A percentile compares a stretch with the other conserved stretches of the same genome.
Conservation (phyloP, 2,888 invertebrate genomes). For the Tachystola acroxantha region DNA sequence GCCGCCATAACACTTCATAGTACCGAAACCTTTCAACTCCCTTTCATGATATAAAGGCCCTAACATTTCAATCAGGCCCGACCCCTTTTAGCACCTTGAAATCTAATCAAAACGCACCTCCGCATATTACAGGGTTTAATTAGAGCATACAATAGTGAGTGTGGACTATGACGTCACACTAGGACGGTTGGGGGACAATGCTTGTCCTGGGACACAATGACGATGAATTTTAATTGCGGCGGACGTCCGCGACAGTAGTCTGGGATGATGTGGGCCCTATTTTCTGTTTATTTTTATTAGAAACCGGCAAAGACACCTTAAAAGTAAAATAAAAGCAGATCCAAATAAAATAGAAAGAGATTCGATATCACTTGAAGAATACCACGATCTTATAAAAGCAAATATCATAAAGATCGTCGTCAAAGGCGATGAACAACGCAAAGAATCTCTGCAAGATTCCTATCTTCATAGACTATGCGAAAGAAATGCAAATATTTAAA, state of each 20-base stretch:
- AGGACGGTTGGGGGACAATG: slow-evolving; percentile 37
- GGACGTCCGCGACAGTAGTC: slow-evolving; percentile 20
- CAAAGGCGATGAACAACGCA: slow-evolving; percentile 21
- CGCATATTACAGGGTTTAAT: slow-evolving; percentile 51
- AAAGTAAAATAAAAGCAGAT: too few relatives aligned
- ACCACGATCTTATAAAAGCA: slow-evolving; percentile 7
- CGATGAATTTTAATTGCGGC: slow-evolving; percentile 44
- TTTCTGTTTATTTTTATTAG: background rate
- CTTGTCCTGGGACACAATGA: slow-evolving; percentile 35
- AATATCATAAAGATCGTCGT: slow-evolving; percentile 17
- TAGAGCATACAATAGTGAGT: slow-evolving; percentile 43
- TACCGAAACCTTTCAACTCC: slow-evolving; percentile 4
- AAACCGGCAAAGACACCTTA: too few relatives aligned
- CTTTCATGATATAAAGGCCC: slow-evolving; percentile 9
- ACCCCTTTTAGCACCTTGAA: slow-evolving; percentile 44
- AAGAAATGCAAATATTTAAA: slow-evolving; percentile 68
- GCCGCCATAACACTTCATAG: background rate
- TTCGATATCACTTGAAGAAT: too few relatives aligned
- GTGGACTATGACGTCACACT: slow-evolving; percentile 35
- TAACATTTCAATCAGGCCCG: slow-evolving; percentile 29
- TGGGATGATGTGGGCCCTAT: slow-evolving; percentile 29
- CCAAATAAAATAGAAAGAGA: too few relatives aligned
- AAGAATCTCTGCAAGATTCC: slow-evolving; percentile 36
- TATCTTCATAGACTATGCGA: slow-evolving; percentile 40
- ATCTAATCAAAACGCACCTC: slow-evolving; percentile 50